Base-by-base conservation (phyloP, 2,888 invertebrate species). In the Cataglyphis rosenhaueri region DNA sequence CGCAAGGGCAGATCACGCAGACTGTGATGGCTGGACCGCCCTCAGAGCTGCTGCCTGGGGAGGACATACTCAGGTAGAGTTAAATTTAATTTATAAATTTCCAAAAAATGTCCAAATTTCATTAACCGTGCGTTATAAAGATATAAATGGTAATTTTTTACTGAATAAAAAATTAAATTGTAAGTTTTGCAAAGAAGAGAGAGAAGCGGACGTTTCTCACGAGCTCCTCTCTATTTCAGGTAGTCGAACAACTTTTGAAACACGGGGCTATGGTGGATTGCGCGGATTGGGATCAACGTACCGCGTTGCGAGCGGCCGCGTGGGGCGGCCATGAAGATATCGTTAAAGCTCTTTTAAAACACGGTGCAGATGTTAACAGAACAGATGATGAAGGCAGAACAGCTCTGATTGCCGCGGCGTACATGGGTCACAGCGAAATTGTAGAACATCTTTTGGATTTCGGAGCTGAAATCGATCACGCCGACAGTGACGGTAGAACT, bases 341-440 rank as follows among this genome's bases (percentile, higher is more conserved):
- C 65, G 97, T 98, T 0, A 96, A 96, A 87, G 96, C 97, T 6
- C 95, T 98, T 21, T 95, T 98, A 64, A 96, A 97, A 82, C 96
- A 97, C 71, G 97, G 97, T 0, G 98, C 98, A 0, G 96, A 96
- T 90, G 97, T 97, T 0, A 98, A 98, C 94, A 96, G 97, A 32
- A 97, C 98, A 3, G 99, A 99, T 95, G 97, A 97, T 44, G 98
- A 98, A 93, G 98, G 98, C 21, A 96, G 99, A 87, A 99, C 99
- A 0, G 98, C 99, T 0, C 95, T 99, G 62, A 97, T 99, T 87
- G 99, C 99, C 0, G 98, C 99, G 25, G 98, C 99, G 0, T 99
- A 99, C 95, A 99, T 99, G 99, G 98, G 98, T 0, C 98, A 98
- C 95, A 97, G 97, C n/a, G 98, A 98, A 92, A 98, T 98, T 85